Conservation (phyloP, 2,888 invertebrate species). For the Aphodius sticticus region DNA sequence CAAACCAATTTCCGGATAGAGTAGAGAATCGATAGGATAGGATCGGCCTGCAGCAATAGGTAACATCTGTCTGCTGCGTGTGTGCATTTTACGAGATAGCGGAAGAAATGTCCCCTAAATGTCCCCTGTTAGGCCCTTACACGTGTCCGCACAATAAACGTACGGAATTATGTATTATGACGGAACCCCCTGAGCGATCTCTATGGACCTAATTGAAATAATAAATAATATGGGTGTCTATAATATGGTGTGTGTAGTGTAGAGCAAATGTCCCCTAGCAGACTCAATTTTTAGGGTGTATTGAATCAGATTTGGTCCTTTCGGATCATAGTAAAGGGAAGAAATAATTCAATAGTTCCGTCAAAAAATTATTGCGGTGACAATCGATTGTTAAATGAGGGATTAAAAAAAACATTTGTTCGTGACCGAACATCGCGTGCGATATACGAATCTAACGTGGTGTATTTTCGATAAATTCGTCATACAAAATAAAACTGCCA, state of each 20-base stretch:
- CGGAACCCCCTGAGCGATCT: background rate
- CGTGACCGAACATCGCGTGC: background rate
- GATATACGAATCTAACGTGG: too few relatives aligned
- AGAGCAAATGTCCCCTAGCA: background rate
- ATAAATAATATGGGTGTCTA: background rate
- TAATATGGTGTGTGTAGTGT: background rate
- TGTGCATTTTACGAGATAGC: background rate
- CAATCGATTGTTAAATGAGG: background rate
- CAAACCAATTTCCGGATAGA: background rate
- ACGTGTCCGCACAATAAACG: conserved; percentile 22
- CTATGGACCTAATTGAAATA: background rate
- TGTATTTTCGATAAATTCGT: too few relatives aligned
- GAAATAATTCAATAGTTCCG: background rate
- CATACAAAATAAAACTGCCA: too few relatives aligned
- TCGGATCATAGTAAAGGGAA: background rate
- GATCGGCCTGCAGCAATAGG: background rate
- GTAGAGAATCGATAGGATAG: background rate
- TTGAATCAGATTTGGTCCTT: background rate
- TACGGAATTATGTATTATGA: conserved; percentile 8
- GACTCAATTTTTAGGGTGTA: background rate
- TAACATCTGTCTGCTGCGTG: background rate
- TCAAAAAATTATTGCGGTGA: background rate
- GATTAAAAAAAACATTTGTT: background rate
- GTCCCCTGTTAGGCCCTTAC: conserved; percentile 12
- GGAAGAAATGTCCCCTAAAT: background rate